phyloP scores from a whole-genome alignment of 2,888 invertebrate species.

The Sarcophaga caerulescens region DNA sequence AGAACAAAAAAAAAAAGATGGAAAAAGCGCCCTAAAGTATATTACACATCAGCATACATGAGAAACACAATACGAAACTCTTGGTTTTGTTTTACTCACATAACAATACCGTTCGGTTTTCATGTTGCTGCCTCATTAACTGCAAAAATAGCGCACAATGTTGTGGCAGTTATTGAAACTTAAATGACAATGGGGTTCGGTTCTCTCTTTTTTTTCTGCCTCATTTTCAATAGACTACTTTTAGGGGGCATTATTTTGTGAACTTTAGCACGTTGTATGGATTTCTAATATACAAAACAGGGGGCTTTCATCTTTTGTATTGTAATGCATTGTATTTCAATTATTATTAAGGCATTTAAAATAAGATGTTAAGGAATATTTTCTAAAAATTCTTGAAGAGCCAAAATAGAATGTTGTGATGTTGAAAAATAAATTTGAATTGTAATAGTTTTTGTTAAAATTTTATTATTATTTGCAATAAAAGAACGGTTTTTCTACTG shows the following conservation, averaged over 20 bases:
- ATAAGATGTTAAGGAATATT: no score
- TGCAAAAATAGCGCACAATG: background rate
- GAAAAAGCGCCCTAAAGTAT: slow-evolving; percentile 52
- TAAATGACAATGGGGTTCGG: background rate
- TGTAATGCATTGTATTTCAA: no score
- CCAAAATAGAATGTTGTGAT: no score
- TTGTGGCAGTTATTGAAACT: slow-evolving; percentile 28
- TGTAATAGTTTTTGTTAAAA: no score
- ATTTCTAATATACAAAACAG: no score
- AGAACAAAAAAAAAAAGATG: background rate
- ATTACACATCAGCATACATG: slow-evolving; percentile 35
- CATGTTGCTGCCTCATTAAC: background rate
- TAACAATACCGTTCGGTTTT: background rate
- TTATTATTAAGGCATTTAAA: no score
- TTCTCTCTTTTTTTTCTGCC: background rate
- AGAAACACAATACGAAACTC: slow-evolving; percentile 26
- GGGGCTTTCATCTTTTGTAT: no score
- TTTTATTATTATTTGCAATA: no score
- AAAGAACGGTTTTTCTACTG: no score
- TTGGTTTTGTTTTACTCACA: background rate
- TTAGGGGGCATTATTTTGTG: background rate
- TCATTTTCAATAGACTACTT: background rate
- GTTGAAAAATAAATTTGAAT: no score
- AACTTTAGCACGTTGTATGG: no score
- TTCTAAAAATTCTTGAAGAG: no score